Conservation (phyloP, 2,888 invertebrate genomes). For the Melieria omissa region DNA sequence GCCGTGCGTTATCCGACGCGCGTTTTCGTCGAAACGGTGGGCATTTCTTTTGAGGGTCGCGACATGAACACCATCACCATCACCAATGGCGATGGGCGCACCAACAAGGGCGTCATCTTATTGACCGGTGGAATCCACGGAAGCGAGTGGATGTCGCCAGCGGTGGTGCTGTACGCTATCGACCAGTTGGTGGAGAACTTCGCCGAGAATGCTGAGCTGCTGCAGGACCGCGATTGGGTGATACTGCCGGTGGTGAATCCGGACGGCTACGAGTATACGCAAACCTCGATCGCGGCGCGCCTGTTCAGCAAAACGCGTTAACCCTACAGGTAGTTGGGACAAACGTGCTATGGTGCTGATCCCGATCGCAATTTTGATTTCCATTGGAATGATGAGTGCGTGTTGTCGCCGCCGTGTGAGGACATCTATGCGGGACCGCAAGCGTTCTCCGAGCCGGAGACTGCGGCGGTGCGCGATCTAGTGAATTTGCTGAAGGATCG, state of each 20-base stretch:
- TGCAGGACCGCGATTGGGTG: constrained; percentile 60
- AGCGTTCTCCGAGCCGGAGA: constrained; percentile 77
- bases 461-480: constrained; percentile 71
- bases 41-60: constrained; percentile 61
- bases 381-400: constrained; percentile 72
- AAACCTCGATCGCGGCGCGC: constrained; percentile 57
- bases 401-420: constrained; percentile 68
- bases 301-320: constrained; percentile 81
- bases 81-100: constrained; percentile 52
- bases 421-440: constrained; percentile 73
- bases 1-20: constrained; percentile 68
- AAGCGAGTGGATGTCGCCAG: constrained; percentile 79
- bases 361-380: constrained; percentile 81
- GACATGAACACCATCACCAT: constrained; percentile 60
- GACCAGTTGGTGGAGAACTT: constrained; percentile 73
- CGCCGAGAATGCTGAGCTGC: constrained; percentile 55
- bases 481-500: constrained; percentile 67
- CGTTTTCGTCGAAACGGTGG: constrained; percentile 67
- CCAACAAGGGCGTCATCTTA: constrained; percentile 58
- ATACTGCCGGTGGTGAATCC: constrained; percentile 64
- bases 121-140: constrained; percentile 64
- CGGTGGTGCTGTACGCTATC: constrained; percentile 74
- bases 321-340: constrained; percentile 57
- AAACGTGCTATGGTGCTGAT: constrained; percentile 76
- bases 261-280: constrained; percentile 65